phyloP scores from a whole-genome alignment of 2,888 invertebrate species.

The Agrilus cyanescens region DNA sequence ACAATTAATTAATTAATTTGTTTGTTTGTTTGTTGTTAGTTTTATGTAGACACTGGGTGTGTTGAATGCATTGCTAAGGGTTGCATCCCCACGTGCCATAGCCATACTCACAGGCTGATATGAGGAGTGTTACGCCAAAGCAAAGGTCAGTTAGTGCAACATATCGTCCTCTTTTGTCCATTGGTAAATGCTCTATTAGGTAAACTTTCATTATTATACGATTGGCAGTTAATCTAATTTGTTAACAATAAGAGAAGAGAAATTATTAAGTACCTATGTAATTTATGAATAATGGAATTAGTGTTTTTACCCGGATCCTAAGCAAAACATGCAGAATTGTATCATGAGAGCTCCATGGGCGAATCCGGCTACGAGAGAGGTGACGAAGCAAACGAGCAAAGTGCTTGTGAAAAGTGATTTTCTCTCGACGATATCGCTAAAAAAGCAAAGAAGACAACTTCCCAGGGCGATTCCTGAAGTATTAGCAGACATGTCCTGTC shows the following conservation, averaged over 20 bases:
- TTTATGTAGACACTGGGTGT: background rate
- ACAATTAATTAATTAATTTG: background rate
- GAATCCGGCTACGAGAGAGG: slow-evolving; percentile 31
- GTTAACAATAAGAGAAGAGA: background rate
- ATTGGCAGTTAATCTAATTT: slow-evolving; percentile 31
- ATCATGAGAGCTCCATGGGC: slow-evolving; percentile 30
- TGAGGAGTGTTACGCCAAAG: slow-evolving; percentile 31
- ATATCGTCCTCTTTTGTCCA: slow-evolving; percentile 29
- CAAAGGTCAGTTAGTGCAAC: slow-evolving; percentile 28
- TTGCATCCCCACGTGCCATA: background rate
- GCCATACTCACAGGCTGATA: slow-evolving; percentile 21
- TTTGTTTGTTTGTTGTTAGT: background rate
- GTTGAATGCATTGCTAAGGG: background rate
- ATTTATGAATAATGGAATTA: too few species aligned
- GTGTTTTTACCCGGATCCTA: slow-evolving; percentile 33
- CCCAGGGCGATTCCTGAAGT: slow-evolving; percentile 31
- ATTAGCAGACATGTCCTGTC: background rate
- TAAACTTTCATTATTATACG: slow-evolving; percentile 29
- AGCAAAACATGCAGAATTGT: slow-evolving; percentile 28
- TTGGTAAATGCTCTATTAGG: slow-evolving; percentile 33
- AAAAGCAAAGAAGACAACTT: slow-evolving; percentile 26
- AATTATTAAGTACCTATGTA: background rate
- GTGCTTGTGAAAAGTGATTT: slow-evolving; percentile 29
- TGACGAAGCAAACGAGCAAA: slow-evolving; percentile 30
- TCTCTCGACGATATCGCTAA: slow-evolving; percentile 34